phyloP scores from a whole-genome alignment of 2,888 invertebrate genomes.

The Idaea straminata region DNA sequence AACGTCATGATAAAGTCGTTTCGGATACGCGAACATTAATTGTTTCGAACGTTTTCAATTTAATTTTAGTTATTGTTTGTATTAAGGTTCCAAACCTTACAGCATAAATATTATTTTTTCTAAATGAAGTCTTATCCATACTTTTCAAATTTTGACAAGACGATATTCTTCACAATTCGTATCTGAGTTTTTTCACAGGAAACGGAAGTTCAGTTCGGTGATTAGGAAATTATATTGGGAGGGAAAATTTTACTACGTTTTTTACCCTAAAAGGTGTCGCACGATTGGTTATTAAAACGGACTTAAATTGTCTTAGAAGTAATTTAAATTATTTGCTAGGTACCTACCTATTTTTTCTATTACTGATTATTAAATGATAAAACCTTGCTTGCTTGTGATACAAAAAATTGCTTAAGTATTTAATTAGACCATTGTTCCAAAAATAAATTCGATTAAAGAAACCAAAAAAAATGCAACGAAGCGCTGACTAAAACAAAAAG shows the following conservation, averaged over 20 bases:
- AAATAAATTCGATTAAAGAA: not conserved
- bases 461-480: constrained; percentile 13
- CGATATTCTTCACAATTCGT: constrained; percentile 54
- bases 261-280: constrained; percentile 61
- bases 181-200: constrained; percentile 69
- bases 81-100: no score
- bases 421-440: not conserved
- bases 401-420: no score
- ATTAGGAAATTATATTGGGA: constrained; percentile 78
- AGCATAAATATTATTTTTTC: not conserved
- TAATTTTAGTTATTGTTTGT: no score
- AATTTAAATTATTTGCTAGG: constrained; percentile 52
- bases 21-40: no score
- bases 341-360: constrained; percentile 16
- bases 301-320: constrained; percentile 61
- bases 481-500: constrained; percentile 37
- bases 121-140: constrained; percentile 45
- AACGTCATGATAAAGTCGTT: no score
- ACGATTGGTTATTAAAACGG: constrained; percentile 77
- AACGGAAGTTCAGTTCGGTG: constrained; percentile 75
- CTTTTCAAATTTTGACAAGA: constrained; percentile 53
- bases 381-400: no score
- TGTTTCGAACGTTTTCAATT: no score
- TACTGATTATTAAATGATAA: not conserved
- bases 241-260: constrained; percentile 52